Evolutionary conservation across 2,888 invertebrate genomes (phyloP).

Genomic region (Philaethria dido): DNA sequence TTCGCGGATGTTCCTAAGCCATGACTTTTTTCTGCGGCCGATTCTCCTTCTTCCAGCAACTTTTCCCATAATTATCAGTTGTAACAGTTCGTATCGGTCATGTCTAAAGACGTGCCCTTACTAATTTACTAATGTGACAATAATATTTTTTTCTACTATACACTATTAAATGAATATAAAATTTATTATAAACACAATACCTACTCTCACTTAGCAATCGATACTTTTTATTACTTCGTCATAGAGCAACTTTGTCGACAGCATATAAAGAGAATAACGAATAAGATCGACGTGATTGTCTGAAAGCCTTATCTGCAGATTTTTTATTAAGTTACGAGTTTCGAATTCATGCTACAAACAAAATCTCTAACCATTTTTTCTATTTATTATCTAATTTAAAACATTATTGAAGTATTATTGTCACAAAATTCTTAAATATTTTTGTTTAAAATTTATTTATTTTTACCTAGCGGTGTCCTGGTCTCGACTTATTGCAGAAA

Average conservation of each 20-base stretch:
- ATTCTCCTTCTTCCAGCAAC: too few relatives aligned
- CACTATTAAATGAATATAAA: too few relatives aligned
- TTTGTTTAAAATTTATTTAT: neutral
- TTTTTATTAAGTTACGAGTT: conserved; percentile 27
- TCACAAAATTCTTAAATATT: neutral
- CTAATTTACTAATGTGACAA: too few relatives aligned
- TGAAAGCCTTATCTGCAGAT: conserved; percentile 10
- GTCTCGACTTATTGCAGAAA: too few relatives aligned
- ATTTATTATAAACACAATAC: too few relatives aligned
- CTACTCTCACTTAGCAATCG: neutral
- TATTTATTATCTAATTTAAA: neutral
- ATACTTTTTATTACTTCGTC: conserved; percentile 1
- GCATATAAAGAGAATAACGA: conserved; percentile 18
- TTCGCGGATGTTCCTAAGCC: too few relatives aligned
- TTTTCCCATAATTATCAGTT: too few relatives aligned
- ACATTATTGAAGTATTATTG: neutral
- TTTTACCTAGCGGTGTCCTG: too few relatives aligned
- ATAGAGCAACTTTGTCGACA: conserved; percentile 10
- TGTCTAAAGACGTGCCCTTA: too few relatives aligned
- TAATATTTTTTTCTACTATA: too few relatives aligned
- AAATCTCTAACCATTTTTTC: neutral
- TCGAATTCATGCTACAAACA: neutral
- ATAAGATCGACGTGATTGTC: conserved; percentile 19
- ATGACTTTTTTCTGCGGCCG: too few relatives aligned
- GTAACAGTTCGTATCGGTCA: too few relatives aligned